Evolutionary conservation across 2,113 vertebrate species (phyloP).

Genomic region (Stigmatopora argus): DNA sequence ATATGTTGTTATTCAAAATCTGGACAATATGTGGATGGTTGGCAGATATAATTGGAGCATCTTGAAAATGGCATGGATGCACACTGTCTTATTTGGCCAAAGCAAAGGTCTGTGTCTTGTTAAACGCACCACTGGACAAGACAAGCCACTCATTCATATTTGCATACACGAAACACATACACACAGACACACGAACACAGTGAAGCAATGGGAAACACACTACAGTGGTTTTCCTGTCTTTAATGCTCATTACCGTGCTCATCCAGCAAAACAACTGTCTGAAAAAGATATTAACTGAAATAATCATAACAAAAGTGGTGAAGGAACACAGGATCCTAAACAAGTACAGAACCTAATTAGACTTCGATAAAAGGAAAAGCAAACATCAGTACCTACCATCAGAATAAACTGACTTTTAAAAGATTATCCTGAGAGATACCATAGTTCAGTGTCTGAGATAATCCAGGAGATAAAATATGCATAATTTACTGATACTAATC

Average conservation of each 20-base stretch:
- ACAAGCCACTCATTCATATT: conserved; percentile 62
- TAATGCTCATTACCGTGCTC: conserved; percentile 26
- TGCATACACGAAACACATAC: conserved; percentile 42
- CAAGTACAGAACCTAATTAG: conserved; percentile 36
- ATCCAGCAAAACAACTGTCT: conserved; percentile 24
- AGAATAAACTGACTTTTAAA: conserved; percentile 61
- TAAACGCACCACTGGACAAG: conserved; percentile 60
- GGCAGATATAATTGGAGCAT: conserved; percentile 66
- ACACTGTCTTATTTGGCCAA: conserved; percentile 62
- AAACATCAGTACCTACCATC: conserved; percentile 52
- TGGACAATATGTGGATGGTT: conserved; percentile 58
- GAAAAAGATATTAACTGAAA: conserved; percentile 37
- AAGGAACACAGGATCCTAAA: conserved; percentile 32
- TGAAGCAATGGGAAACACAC: conserved; percentile 31
- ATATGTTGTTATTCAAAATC: conserved; percentile 66
- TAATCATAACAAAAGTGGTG: conserved; percentile 29
- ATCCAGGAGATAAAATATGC: conserved; percentile 73
- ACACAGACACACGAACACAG: conserved; percentile 14
- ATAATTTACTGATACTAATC: conserved; percentile 76
- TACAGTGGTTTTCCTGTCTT: conserved; percentile 28
- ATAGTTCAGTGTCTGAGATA: conserved; percentile 65
- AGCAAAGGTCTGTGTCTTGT: conserved; percentile 60
- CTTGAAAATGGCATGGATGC: conserved; percentile 65
- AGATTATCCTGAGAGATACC: conserved; percentile 61
- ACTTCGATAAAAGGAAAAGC: conserved; percentile 57